phyloP scores from a whole-genome alignment of 2,888 invertebrate species.

The Ophion ellenae region DNA sequence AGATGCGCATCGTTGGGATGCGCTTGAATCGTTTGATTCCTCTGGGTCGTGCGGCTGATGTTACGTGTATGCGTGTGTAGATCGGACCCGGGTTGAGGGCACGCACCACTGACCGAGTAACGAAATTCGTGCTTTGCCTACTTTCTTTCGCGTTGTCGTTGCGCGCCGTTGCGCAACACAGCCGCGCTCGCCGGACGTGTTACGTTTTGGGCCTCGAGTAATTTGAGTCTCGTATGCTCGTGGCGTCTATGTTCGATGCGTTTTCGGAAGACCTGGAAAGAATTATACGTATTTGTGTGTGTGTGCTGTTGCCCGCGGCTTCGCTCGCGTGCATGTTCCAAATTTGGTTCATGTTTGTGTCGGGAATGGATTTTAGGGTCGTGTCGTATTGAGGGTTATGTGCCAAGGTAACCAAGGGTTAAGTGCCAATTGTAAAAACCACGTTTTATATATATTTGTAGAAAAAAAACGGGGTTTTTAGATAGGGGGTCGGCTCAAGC shows the following conservation, averaged over 20 bases:
- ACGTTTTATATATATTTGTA: too few relatives aligned
- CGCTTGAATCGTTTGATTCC: background rate
- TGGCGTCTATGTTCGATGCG: too few relatives aligned
- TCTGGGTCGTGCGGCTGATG: background rate
- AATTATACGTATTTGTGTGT: background rate
- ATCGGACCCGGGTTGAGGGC: slow-evolving; percentile 64
- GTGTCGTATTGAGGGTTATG: too few relatives aligned
- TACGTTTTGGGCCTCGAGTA: slow-evolving; percentile 1
- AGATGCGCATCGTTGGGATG: background rate
- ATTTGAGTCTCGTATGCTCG: background rate
- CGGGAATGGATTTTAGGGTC: too few relatives aligned
- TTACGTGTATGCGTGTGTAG: background rate
- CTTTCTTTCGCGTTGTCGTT: slow-evolving; percentile 67
- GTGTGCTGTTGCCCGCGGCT: background rate
- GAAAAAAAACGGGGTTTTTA: too few relatives aligned
- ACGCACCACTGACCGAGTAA: slow-evolving; percentile 81
- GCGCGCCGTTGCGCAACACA: slow-evolving; percentile 44
- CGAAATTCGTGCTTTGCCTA: slow-evolving; percentile 81
- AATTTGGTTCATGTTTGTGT: too few relatives aligned
- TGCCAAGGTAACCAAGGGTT: too few relatives aligned
- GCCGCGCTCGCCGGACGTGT: background rate
- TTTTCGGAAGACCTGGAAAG: too few relatives aligned
- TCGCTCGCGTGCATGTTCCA: too few relatives aligned
- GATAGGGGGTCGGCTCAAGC: too few relatives aligned
- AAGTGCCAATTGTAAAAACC: too few relatives aligned